These are phyloP conservation scores for Drosophila merina DNA, from an alignment of 2,888 invertebrate genomes.

Conservation along the genomic window DNA sequence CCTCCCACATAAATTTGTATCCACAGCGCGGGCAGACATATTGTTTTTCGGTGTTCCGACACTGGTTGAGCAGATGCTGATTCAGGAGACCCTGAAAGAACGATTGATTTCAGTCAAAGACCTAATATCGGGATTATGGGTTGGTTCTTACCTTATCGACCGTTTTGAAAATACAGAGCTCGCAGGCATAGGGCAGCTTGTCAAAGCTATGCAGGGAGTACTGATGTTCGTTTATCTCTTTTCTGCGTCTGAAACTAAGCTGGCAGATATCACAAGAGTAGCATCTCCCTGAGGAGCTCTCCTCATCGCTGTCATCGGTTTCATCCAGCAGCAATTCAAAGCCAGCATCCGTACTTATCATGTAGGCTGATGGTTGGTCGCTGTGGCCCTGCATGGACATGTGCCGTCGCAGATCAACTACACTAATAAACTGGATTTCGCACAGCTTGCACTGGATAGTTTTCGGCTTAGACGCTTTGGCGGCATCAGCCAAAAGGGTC, in stretches of 20 bases:
- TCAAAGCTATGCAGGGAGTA: constrained; percentile 83
- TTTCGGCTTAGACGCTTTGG: constrained; percentile 75
- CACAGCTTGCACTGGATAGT: constrained; percentile 77
- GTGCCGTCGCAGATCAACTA: constrained; percentile 69
- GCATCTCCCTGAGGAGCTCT: constrained; percentile 15
- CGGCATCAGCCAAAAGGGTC: constrained; percentile 69
- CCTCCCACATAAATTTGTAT: constrained; percentile 82
- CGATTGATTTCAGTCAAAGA: background rate
- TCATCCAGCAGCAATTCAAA: constrained; percentile 82
- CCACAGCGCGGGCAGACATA: constrained; percentile 78
- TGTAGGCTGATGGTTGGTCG: constrained; percentile 64
- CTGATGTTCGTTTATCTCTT: constrained; percentile 81
- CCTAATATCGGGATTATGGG: background rate
- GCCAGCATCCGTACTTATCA: constrained; percentile 81
- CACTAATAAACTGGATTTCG: constrained; percentile 64
- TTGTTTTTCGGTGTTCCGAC: constrained; percentile 76
- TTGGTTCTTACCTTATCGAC: constrained; percentile 83
- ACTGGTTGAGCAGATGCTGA: constrained; percentile 85
- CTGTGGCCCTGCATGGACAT: constrained; percentile 54
- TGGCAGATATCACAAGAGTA: constrained; percentile 80
- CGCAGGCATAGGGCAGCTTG: constrained; percentile 85
- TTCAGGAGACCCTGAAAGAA: constrained; percentile 80
- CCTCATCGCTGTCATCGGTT: constrained; percentile 80
- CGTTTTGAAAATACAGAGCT: constrained; percentile 85
- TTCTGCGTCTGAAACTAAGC: constrained; percentile 74